Conservation (phyloP, 2,113 vertebrate species). For the Hylia prasina region DNA sequence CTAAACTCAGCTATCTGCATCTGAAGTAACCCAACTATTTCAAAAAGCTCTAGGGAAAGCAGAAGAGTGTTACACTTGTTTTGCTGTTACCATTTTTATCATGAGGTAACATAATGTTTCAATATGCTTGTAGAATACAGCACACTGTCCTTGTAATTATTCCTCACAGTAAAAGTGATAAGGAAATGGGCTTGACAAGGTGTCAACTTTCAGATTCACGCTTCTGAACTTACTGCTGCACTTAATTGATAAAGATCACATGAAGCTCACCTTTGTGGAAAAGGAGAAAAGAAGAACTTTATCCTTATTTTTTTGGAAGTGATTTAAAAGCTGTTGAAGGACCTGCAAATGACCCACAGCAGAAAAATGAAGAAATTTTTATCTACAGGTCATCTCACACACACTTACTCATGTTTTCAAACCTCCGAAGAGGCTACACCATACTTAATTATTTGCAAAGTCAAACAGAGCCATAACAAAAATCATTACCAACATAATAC, state of each 20-base stretch:
- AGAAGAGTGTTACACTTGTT: not conserved
- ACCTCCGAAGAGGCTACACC: not conserved
- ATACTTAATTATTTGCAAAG: not conserved
- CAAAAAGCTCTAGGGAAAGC: not conserved
- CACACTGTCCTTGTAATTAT: not conserved
- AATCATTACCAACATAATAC: not conserved
- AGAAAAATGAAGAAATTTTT: not conserved
- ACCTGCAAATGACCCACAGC: conserved; percentile 76
- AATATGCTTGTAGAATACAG: not conserved
- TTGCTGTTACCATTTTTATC: not conserved
- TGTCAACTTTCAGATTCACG: not conserved
- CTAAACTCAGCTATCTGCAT: not conserved
- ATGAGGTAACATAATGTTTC: not conserved
- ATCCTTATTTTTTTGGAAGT: conserved; percentile 83
- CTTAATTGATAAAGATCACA: not conserved
- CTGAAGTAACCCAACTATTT: not conserved
- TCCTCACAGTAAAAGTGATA: not conserved
- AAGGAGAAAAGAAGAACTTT: conserved; percentile 95
- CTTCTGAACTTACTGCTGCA: not conserved
- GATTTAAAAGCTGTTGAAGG: conserved; percentile 87
- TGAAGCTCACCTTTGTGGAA: conserved; percentile 87
- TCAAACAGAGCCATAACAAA: not conserved
- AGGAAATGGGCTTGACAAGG: not conserved
- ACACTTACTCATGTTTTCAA: not conserved
- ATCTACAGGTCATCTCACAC: not conserved